Conservation (phyloP, 2,888 invertebrate genomes). For the Calameuta pallipes region DNA sequence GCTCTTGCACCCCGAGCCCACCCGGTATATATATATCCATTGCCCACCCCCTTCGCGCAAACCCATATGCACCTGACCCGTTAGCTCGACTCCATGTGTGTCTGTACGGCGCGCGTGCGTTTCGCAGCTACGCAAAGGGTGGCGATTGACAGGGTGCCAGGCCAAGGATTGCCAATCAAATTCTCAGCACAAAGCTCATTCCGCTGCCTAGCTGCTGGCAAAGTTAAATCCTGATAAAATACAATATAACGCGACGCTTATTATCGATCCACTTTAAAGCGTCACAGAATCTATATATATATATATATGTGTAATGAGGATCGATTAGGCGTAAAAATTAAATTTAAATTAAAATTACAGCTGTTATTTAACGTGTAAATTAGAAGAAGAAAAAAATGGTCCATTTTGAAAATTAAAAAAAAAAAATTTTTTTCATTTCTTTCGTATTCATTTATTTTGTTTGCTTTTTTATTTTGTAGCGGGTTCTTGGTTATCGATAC, state of each 20-base stretch:
- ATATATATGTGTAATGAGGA: neutral
- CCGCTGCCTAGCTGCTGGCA: constrained; percentile 9
- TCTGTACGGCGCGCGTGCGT: constrained; percentile 16
- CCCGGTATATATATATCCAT: constrained; percentile 22
- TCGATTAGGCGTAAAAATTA: neutral
- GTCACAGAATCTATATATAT: neutral
- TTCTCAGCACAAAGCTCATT: constrained; percentile 40
- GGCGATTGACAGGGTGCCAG: constrained; percentile 44
- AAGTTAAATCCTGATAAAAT: neutral
- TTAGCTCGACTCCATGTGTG: constrained; percentile 12
- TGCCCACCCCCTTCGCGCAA: neutral
- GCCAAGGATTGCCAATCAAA: constrained; percentile 49
- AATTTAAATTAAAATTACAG: neutral
- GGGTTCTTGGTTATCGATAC: neutral
- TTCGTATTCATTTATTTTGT: too few species aligned
- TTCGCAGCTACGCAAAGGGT: constrained; percentile 34
- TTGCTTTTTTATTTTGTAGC: neutral
- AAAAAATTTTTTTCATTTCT: too few species aligned
- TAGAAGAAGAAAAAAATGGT: neutral
- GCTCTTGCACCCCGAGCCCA: neutral
- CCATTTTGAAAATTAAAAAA: neutral
- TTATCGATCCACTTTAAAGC: neutral
- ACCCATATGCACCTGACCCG: constrained; percentile 10
- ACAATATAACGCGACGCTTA: neutral
- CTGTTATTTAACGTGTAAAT: too few species aligned